These are phyloP conservation scores for Menidia beryllina DNA, from an alignment of 2,113 vertebrate genomes.

Conservation along the genomic window DNA sequence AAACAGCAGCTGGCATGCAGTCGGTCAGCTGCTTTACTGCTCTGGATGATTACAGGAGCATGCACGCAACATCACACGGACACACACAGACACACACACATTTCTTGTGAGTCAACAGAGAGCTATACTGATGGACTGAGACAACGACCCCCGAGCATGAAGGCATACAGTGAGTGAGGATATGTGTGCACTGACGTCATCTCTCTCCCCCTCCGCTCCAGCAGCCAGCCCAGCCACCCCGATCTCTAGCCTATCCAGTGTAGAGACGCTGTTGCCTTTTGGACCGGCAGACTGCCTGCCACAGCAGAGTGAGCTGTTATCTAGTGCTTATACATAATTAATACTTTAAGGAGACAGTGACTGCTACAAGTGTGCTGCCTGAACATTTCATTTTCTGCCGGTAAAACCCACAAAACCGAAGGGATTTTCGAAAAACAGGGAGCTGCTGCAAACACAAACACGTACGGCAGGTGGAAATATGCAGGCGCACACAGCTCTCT, in stretches of 20 bases:
- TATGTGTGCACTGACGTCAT: slow-evolving; percentile 67
- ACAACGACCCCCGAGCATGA: slow-evolving; percentile 42
- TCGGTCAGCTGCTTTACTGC: slow-evolving; percentile 66
- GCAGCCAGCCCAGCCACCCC: slow-evolving; percentile 50
- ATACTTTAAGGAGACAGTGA: slow-evolving; percentile 60
- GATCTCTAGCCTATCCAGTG: slow-evolving; percentile 53
- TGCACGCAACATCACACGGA: slow-evolving; percentile 33
- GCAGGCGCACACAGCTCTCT: slow-evolving; percentile 1
- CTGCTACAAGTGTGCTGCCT: slow-evolving; percentile 27
- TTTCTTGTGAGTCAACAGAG: slow-evolving; percentile 50
- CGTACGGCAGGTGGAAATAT: slow-evolving; percentile 6
- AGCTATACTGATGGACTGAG: slow-evolving; percentile 49
- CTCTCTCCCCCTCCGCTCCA: slow-evolving; percentile 32
- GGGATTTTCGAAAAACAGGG: slow-evolving; percentile 24
- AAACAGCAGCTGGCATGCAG: slow-evolving; percentile 68
- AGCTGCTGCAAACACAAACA: slow-evolving; percentile 19
- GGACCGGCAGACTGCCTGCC: slow-evolving; percentile 54
- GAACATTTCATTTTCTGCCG: slow-evolving; percentile 59
- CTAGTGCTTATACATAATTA: slow-evolving; percentile 63
- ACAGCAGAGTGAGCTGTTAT: slow-evolving; percentile 52
- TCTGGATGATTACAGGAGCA: slow-evolving; percentile 41
- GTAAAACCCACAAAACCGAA: slow-evolving; percentile 49
- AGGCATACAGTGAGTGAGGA: slow-evolving; percentile 56
- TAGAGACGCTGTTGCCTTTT: slow-evolving; percentile 50
- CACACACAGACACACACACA: slow-evolving; percentile 29